A percentile compares a stretch with the other conserved stretches of the same genome.
phyloP scores from a whole-genome alignment of 1,140 invertebrate species.

The Microplitis mediator region DNA sequence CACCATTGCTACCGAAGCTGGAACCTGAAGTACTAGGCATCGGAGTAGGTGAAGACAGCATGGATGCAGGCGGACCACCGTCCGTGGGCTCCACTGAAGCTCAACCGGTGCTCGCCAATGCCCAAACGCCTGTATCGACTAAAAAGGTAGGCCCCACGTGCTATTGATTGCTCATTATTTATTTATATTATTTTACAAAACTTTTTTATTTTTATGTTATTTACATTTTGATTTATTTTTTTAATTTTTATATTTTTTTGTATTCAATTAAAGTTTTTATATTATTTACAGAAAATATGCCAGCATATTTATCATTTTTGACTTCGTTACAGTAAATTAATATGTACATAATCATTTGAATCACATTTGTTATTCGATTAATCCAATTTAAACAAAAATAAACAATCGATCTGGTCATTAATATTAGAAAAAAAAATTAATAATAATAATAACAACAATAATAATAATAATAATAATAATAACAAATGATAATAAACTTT shows the following conservation, averaged over 20 bases:
- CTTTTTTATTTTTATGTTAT: conserved; percentile 17
- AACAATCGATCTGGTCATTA: conserved; percentile 17
- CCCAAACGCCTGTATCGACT: conserved; percentile 65
- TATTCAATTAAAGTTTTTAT: conserved; percentile 20
- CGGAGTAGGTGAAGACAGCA: conserved; percentile 60
- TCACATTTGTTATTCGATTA: conserved; percentile 2
- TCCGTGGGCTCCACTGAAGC: conserved; percentile 74
- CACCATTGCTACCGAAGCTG: conserved; percentile 65
- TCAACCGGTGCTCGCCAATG: conserved; percentile 61
- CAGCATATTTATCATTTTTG: conserved; percentile 52
- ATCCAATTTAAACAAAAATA: background rate
- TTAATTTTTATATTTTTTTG: conserved; percentile 13
- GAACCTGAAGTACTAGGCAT: conserved; percentile 63
- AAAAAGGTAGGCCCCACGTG: conserved; percentile 60
- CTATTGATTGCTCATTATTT: conserved; percentile 39
- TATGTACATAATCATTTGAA: background rate
- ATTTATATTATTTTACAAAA: conserved; percentile 16
- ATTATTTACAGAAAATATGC: conserved; percentile 58
- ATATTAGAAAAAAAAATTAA: background rate
- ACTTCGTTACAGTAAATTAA: background rate
- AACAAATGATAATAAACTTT: conserved; percentile 1
- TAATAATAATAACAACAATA: too few species aligned
- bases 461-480: too few species aligned
- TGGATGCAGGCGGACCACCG: conserved; percentile 70
- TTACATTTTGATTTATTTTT: conserved; percentile 32